Base-by-base conservation (phyloP, 2,888 invertebrate genomes). In the Peribatodes rhomboidaria region DNA sequence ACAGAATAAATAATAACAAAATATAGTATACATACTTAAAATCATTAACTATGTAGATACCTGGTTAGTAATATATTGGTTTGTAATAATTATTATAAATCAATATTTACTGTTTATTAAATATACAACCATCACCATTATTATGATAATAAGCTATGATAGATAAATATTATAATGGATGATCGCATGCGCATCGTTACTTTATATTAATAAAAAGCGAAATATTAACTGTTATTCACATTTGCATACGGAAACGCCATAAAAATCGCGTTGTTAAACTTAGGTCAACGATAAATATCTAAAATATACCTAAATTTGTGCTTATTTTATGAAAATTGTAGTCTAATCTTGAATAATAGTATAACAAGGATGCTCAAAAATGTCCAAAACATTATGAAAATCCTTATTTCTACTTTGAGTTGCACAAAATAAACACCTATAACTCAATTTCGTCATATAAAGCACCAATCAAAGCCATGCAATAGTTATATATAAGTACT, bases 121-220 rank as follows among this genome's bases (percentile, higher is more conserved):
- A 73, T 81, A 82, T 86, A 92, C 93, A 94, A 94, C 93, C 93
- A 93, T 91, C 93, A 93, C 93, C 93, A 91, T 92, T 54, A 54
- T 22, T 68, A 88, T 89, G 90, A 82, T 75, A 82, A 82, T 81
- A 90, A 91, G 89, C 90, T 86, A 92, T 92, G 89, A 82, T 89
- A 87, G 85, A 84, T 76, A 84, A 78, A 81, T 76, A 76, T 81
- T 78, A 75, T 63, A 56, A 84, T 84, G 81, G 81, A 87, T 89
- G 89, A 84, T 77, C 70, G 66, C 92, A 90, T 92, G 92, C 92
- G 66, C 52, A 66, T 66, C 47, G 64, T 71, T 68, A 53, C 8
- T 54, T 61, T 47, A 35, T 58, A 42, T 64, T 68, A 71, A 44
- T 74, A 59, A 49, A 59, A 49, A 64, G 47, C 63, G 13, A 14